phyloP scores from a whole-genome alignment of 2,888 invertebrate genomes.

The Gymnoscelis rufifasciata region DNA sequence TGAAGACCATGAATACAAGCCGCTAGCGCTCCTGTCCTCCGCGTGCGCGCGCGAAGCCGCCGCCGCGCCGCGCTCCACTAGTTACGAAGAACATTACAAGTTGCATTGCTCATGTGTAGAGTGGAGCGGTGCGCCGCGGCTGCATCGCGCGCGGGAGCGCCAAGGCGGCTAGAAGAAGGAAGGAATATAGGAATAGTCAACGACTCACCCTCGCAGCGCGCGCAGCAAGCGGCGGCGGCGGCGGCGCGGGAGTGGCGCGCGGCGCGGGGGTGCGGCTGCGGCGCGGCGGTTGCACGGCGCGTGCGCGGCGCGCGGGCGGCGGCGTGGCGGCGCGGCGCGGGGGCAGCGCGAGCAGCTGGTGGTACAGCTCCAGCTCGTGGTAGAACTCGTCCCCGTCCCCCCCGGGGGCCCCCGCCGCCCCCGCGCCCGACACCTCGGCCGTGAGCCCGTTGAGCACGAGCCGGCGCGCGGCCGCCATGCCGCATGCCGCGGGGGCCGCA shows the following conservation, averaged over 20 bases:
- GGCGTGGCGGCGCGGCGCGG: slow-evolving; percentile 31
- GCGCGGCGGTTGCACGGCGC: slow-evolving; percentile 35
- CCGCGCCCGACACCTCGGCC: slow-evolving; percentile 52
- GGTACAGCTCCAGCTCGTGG: slow-evolving; percentile 63
- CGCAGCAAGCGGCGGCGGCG: slow-evolving; percentile 24
- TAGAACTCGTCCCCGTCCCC: slow-evolving; percentile 55
- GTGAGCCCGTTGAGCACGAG: slow-evolving; percentile 70
- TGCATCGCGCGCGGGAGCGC: too few relatives aligned
- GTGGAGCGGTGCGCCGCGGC: too few relatives aligned
- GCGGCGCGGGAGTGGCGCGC: slow-evolving; percentile 19
- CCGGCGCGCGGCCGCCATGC: slow-evolving; percentile 43
- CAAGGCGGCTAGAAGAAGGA: too few relatives aligned
- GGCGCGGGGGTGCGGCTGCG: slow-evolving; percentile 2
- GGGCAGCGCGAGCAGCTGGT: slow-evolving; percentile 56
- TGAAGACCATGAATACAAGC: too few relatives aligned
- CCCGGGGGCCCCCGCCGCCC: slow-evolving; percentile 13
- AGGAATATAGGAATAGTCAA: too few relatives aligned
- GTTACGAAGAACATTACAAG: too few relatives aligned
- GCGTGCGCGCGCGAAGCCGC: too few relatives aligned
- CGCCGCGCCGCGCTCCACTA: too few relatives aligned
- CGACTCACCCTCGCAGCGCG: slow-evolving; percentile 31
- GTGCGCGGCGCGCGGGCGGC: slow-evolving; percentile 32
- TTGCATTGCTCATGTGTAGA: too few relatives aligned
- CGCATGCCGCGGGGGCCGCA: slow-evolving; percentile 16
- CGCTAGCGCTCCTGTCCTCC: too few relatives aligned